Conservation (phyloP, 2,797 vertebrate species). For the Crenuchus spilurus region DNA sequence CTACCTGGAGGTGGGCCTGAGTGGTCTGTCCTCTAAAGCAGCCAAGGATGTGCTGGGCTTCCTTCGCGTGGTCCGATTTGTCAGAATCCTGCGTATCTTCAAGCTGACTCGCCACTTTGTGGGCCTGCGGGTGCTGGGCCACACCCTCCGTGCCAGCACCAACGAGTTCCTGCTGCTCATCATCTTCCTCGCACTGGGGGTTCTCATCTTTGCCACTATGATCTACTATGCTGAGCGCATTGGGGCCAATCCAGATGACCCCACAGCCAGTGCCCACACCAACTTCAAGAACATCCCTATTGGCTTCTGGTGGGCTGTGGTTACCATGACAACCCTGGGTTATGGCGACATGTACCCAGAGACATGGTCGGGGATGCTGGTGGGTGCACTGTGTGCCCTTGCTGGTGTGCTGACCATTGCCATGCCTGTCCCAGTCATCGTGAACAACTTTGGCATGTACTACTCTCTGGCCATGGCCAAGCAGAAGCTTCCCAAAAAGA, state of each 20-base stretch:
- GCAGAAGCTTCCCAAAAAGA: slow-evolving; percentile 99
- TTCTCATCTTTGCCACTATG: slow-evolving; percentile 99
- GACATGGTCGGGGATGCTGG: slow-evolving; percentile 99
- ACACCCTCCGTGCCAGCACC: slow-evolving; percentile 98
- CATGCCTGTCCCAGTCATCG: slow-evolving; percentile 99
- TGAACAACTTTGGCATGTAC: slow-evolving; percentile 99
- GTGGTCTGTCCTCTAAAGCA: slow-evolving; percentile 96
- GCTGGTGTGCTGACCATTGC: slow-evolving; percentile 98
- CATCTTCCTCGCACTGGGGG: slow-evolving; percentile 97
- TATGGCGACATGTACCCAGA: slow-evolving; percentile 99
- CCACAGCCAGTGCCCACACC: slow-evolving; percentile 93
- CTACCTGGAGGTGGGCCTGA: slow-evolving; percentile 97
- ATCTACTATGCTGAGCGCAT: slow-evolving; percentile 99
- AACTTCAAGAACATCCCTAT: slow-evolving; percentile 99
- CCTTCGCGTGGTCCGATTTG: slow-evolving; percentile 95
- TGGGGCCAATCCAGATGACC: slow-evolving; percentile 93
- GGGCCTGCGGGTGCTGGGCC: slow-evolving; percentile 94
- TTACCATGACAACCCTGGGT: slow-evolving; percentile 99
- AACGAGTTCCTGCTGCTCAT: slow-evolving; percentile 99
- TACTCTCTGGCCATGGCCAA: slow-evolving; percentile 99
- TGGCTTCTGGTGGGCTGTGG: slow-evolving; percentile 99
- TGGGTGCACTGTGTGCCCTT: slow-evolving; percentile 95
- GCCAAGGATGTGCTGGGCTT: slow-evolving; percentile 99
- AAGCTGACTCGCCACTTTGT: slow-evolving; percentile 98
- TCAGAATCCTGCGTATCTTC: slow-evolving; percentile 98